Conservation (phyloP, 2,797 vertebrate species). For the Odontamblyopus rebecca region DNA sequence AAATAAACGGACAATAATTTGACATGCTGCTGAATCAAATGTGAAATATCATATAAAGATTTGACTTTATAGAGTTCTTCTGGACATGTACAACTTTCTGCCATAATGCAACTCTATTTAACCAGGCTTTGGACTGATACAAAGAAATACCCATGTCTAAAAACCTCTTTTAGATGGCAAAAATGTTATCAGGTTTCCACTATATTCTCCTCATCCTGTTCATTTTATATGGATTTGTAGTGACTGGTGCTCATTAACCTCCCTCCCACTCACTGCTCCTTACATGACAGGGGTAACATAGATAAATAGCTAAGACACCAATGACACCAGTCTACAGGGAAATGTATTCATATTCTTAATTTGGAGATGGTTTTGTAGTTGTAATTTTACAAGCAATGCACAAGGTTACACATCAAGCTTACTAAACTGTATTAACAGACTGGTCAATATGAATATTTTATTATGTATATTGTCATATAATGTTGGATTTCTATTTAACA, state of each 20-base stretch:
- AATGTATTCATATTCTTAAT: constrained; percentile 22
- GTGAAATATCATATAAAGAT: no score
- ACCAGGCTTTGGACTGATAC: not conserved
- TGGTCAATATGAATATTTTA: not conserved
- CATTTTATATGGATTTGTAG: constrained; percentile 38
- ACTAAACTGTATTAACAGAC: not conserved
- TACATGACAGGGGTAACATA: constrained; percentile 56
- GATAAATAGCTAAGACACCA: constrained; percentile 60
- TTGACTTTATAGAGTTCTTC: not conserved
- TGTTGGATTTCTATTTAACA: not conserved
- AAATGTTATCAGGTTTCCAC: not conserved
- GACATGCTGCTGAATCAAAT: not conserved
- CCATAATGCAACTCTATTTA: no score
- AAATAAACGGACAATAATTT: not conserved
- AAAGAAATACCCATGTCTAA: not conserved
- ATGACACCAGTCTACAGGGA: constrained; percentile 44
- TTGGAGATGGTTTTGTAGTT: constrained; percentile 6
- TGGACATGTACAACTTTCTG: no score
- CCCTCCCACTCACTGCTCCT: constrained; percentile 46
- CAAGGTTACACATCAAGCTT: no score
- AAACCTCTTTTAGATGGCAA: not conserved
- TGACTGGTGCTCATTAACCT: constrained; percentile 73
- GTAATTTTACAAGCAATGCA: constrained; percentile 4
- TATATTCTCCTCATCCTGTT: not conserved
- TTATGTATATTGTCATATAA: not conserved